Evolutionary conservation across 2,888 invertebrate species (phyloP).

Genomic region (Odontomyia ornata): DNA sequence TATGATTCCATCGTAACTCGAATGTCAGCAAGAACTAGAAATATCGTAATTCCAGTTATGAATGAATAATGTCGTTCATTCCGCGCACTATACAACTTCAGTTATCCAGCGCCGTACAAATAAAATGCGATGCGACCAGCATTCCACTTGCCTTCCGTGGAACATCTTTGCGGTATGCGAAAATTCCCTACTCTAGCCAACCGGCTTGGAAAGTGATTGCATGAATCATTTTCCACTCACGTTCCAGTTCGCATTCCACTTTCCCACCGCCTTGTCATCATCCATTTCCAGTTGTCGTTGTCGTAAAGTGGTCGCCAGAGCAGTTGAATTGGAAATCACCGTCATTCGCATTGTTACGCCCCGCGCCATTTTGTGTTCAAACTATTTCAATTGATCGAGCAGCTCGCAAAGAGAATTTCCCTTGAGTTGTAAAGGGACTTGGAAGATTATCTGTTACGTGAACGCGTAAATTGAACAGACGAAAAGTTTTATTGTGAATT

Average conservation of each 20-base stretch:
- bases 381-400: not conserved
- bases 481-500: not conserved
- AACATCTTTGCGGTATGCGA: conserved; percentile 4
- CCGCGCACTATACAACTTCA: not conserved
- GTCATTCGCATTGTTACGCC: conserved; percentile 35
- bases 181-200: conserved; percentile 23
- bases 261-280: conserved; percentile 32
- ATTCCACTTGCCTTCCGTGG: too few relatives aligned
- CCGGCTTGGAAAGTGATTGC: conserved; percentile 42
- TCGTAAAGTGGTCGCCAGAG: conserved; percentile 8
- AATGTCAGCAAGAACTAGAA: too few relatives aligned
- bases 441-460: not conserved
- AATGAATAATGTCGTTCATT: conserved; percentile 14
- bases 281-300: conserved; percentile 26
- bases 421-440: not conserved
- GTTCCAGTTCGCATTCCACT: not conserved
- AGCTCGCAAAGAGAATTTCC: not conserved
- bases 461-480: not conserved
- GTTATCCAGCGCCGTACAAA: not conserved
- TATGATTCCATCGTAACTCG: too few relatives aligned
- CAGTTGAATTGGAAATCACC: conserved; percentile 36
- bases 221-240: conserved; percentile 35
- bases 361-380: conserved; percentile 55
- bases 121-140: too few relatives aligned
- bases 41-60: conserved; percentile 43